phyloP scores from a whole-genome alignment of 2,888 invertebrate genomes.

The Eurytoma californica region DNA sequence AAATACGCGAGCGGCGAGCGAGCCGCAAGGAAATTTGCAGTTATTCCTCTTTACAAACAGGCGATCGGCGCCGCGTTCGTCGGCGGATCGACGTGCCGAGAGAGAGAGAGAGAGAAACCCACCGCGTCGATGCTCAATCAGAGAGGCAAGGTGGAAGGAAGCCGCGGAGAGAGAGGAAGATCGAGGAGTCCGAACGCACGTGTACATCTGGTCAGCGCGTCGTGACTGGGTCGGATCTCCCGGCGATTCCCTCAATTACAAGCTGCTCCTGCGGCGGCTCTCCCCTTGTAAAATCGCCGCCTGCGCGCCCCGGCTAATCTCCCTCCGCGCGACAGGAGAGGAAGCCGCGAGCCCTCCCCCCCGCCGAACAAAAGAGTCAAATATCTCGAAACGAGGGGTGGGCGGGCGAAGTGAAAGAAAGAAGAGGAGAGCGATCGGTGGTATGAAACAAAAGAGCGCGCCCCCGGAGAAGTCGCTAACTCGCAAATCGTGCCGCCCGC shows the following conservation, averaged over 20 bases:
- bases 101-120: too few species aligned
- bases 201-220: constrained; percentile 10
- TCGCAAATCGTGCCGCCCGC: constrained; percentile 65
- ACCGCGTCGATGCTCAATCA: constrained; percentile 14
- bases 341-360: not conserved
- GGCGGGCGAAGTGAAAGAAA: constrained; percentile 45
- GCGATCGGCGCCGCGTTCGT: too few species aligned
- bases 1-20: too few species aligned
- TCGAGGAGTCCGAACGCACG: constrained; percentile 15
- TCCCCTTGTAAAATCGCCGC: constrained; percentile 46
- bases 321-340: not conserved
- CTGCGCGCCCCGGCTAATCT: constrained; percentile 32
- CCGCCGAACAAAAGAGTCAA: constrained; percentile 49
- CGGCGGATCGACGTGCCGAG: too few species aligned
- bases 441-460: constrained; percentile 10
- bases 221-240: constrained; percentile 44
- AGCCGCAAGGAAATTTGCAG: too few species aligned
- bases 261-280: constrained; percentile 14
- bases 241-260: constrained; percentile 47
- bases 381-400: constrained; percentile 37
- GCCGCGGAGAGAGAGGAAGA: not conserved
- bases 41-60: too few species aligned
- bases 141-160: not conserved
- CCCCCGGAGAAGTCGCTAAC: constrained; percentile 19
- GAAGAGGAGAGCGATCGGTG: constrained; percentile 47